Evolutionary conservation across 2,797 vertebrate genomes (phyloP), one percentile per base, ranked within the genome.

Genomic region (Acomys russatus): DNA sequence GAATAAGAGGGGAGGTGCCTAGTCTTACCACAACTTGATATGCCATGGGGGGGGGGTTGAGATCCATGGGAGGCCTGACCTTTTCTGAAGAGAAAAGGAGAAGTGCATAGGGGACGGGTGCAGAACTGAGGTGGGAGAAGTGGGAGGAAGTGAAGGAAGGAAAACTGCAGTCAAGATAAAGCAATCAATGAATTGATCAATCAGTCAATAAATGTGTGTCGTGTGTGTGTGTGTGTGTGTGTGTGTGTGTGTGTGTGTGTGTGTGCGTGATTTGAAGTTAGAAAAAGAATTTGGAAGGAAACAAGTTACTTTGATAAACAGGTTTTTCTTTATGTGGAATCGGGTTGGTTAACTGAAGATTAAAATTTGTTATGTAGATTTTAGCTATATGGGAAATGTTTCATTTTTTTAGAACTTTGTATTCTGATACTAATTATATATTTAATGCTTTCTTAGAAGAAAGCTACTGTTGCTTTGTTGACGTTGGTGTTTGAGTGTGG

Each of bases 401-500:
- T 95, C 59, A 25, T 85, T 96, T 59, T 93, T 73, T 33, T 73
- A 82, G 33, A 70, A 59, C 49, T 71, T 30, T 44, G n/a, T 73
- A 78, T 76, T 82, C 17, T 63, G 28, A 77, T 89, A 92, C 86
- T 94, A 76, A 88, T 79, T 74, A 77, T 79, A 4, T 74, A 33
- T 10, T 84, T 66, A 77, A 74, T 88, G 56, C 18, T 23, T 90
- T 78, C 22, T 66, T 35, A 68, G 87, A 70, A 20, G 66, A 68
- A 78, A 63, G 7, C 68, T 23, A 61, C 8, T 22, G 22, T 91
- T 5, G 64, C 20, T 84, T 88, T 86, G 12, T 73, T 54, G 61
- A 77, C 9, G 68, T n/a, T 95, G 92, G 22, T 90, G 71, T 78
- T 88, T 86, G 76, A 0, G 0, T 74, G 12, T 74, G 44, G 88